Percentiles rank a stretch among this genome's conserved stretches.
These are phyloP conservation scores for Stegodyphus dumicola DNA, from an alignment of 1,140 invertebrate species.

Conservation along the genomic window DNA sequence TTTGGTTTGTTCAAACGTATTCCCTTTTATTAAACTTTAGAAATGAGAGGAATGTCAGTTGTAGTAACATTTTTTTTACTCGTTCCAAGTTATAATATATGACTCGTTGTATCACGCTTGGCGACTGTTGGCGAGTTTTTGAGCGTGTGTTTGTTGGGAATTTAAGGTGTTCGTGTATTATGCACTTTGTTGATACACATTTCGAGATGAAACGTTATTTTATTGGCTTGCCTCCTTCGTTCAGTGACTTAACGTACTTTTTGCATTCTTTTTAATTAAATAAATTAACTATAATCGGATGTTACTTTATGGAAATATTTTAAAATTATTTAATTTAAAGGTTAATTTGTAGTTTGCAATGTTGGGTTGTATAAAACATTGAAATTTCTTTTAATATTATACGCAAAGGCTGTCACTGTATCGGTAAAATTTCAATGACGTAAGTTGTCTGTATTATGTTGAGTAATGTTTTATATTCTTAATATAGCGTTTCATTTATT, in stretches of 20 bases:
- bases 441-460: no score
- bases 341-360: no score
- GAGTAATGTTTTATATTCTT: no score
- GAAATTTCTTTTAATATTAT: no score
- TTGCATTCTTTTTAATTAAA: background rate
- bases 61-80: no score
- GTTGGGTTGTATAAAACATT: no score
- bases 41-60: background rate
- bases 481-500: no score
- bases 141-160: background rate
- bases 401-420: no score
- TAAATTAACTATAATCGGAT: background rate
- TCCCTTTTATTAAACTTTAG: background rate
- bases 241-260: background rate
- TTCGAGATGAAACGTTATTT: background rate
- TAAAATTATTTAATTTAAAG: background rate
- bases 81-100: no score
- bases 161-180: background rate
- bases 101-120: background rate
- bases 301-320: background rate
- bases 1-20: background rate
- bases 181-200: background rate
- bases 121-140: slow-evolving; percentile 5
- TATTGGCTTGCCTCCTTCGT: background rate
- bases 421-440: no score